Evolutionary conservation across 1,140 invertebrate species (phyloP).

Genomic region (Conus betulinus): DNA sequence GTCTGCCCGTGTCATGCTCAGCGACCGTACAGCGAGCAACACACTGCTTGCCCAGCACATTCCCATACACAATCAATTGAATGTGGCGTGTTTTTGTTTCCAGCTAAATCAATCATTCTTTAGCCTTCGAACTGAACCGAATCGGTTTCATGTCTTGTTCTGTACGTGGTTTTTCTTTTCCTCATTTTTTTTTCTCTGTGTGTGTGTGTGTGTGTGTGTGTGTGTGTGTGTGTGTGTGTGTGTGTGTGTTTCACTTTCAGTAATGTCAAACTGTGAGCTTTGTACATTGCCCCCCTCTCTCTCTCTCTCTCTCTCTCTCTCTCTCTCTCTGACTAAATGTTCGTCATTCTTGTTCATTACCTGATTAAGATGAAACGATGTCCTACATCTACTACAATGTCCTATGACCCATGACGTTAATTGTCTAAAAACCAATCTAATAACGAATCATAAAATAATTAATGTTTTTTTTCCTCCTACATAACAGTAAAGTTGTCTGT

Average conservation of each 20-base stretch:
- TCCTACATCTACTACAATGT: background rate
- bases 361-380: too few relatives aligned
- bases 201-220: too few relatives aligned
- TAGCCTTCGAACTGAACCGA: conserved; percentile 19
- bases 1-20: background rate
- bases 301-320: too few relatives aligned
- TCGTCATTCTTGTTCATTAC: too few relatives aligned
- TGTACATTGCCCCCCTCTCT: too few relatives aligned
- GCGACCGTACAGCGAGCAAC: background rate
- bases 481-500: background rate
- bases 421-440: background rate
- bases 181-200: too few relatives aligned
- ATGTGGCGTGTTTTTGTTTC: background rate
- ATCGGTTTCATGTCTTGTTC: background rate
- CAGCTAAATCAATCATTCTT: conserved; percentile 28
- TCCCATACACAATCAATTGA: conserved; percentile 5
- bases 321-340: too few relatives aligned
- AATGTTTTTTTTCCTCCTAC: background rate
- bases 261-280: too few relatives aligned
- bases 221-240: too few relatives aligned
- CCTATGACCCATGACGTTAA: background rate
- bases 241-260: too few relatives aligned
- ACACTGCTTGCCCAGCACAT: conserved; percentile 24
- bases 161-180: too few relatives aligned
- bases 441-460: background rate